Evolutionary conservation across 1,140 invertebrate species (phyloP).

Genomic region (Paraescarpia echinospica): DNA sequence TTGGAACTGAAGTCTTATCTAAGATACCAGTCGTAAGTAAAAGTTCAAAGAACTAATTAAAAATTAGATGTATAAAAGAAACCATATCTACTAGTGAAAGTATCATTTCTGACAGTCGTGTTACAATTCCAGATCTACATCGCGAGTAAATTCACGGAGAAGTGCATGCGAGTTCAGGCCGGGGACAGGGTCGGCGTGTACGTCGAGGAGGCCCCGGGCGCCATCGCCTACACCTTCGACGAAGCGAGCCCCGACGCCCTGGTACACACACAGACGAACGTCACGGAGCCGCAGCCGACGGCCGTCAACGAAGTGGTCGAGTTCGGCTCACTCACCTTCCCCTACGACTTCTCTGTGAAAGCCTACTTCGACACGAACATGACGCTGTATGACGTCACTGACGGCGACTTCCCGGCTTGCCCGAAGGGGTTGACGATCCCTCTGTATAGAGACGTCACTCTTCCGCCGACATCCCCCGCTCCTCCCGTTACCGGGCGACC

Average conservation of each 20-base stretch:
- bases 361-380: conserved; percentile 23
- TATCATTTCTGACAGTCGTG: background rate
- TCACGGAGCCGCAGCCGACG: background rate
- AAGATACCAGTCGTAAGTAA: too few species aligned
- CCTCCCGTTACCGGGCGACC: conserved; percentile 14
- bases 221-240: conserved; percentile 26
- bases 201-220: conserved; percentile 19
- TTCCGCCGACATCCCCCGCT: background rate
- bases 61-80: background rate
- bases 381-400: background rate
- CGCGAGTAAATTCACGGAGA: conserved; percentile 14
- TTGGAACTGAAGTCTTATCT: too few species aligned
- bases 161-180: conserved; percentile 18
- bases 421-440: conserved; percentile 11
- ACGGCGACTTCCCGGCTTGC: conserved; percentile 11
- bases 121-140: conserved; percentile 24
- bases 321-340: conserved; percentile 17
- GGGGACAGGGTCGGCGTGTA: conserved; percentile 24
- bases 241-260: background rate
- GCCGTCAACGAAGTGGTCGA: background rate
- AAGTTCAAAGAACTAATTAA: too few species aligned
- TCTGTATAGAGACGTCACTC: background rate
- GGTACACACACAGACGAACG: conserved; percentile 7
- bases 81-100: background rate
- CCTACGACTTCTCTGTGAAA: conserved; percentile 23